These are phyloP conservation scores for Drosophila sechellia DNA, from an alignment of 1,140 invertebrate species.

Conservation along the genomic window DNA sequence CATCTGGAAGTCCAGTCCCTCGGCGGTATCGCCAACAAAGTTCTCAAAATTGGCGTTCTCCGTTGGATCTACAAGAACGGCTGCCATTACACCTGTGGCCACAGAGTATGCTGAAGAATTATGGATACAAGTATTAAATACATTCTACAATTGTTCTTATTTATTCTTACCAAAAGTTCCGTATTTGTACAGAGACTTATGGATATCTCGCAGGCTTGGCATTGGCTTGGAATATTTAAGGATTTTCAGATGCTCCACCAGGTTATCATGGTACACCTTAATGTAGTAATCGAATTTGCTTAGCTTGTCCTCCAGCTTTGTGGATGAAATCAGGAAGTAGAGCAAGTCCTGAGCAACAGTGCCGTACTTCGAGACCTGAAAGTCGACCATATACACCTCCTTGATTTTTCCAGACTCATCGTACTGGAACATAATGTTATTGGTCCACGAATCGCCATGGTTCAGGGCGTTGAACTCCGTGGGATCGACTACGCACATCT, in stretches of 20 bases:
- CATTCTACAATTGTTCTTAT: neutral
- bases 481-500: constrained; percentile 53
- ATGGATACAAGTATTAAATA: neutral
- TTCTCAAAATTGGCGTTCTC: constrained; percentile 64
- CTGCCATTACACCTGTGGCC: constrained; percentile 65
- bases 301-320: constrained; percentile 68
- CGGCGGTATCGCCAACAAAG: constrained; percentile 51
- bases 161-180: constrained; percentile 56
- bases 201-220: constrained; percentile 61
- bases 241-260: constrained; percentile 53
- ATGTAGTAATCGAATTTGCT: constrained; percentile 73
- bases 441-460: constrained; percentile 87
- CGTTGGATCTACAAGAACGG: constrained; percentile 65
- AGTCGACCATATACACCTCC: constrained; percentile 69
- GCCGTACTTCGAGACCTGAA: constrained; percentile 66
- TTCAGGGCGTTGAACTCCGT: constrained; percentile 87
- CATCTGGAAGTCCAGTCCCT: constrained; percentile 59
- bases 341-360: constrained; percentile 60
- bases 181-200: constrained; percentile 53
- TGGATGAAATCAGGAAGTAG: constrained; percentile 69
- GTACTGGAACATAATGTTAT: constrained; percentile 88
- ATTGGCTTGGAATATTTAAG: constrained; percentile 64
- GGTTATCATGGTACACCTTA: constrained; percentile 69
- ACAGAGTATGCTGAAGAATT: constrained; percentile 48
- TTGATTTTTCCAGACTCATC: constrained; percentile 82